phyloP scores from a whole-genome alignment of 2,113 vertebrate species.

The Neodon shergylaensis region DNA sequence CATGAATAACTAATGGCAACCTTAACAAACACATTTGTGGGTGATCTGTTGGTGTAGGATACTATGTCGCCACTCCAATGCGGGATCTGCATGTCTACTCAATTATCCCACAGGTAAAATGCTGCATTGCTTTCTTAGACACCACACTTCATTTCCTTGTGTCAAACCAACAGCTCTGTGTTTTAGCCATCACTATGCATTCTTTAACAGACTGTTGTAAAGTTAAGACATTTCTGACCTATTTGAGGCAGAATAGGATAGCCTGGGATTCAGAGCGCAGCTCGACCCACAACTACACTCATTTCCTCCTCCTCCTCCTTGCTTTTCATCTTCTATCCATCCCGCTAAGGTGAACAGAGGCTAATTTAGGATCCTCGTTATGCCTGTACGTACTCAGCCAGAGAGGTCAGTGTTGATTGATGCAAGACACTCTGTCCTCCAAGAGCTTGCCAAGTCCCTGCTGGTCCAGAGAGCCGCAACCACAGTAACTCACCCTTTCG shows the following conservation, averaged over 20 bases:
- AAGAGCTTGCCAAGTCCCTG: conserved; percentile 71
- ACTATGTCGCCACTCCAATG: neutral
- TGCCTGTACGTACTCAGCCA: conserved; percentile 77
- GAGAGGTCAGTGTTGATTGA: conserved; percentile 79
- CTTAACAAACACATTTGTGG: conserved; percentile 30
- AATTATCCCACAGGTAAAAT: neutral
- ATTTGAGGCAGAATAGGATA: neutral
- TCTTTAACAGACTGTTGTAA: neutral
- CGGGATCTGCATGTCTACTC: neutral
- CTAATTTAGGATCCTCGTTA: conserved; percentile 77
- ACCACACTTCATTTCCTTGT: neutral
- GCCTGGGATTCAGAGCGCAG: conserved; percentile 29
- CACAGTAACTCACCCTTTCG: conserved; percentile 75
- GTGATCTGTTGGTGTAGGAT: neutral
- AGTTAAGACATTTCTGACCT: conserved; percentile 28
- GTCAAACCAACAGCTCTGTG: neutral
- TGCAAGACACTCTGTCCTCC: conserved; percentile 71
- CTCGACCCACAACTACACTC: conserved; percentile 19
- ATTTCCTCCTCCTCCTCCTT: conserved; percentile 35
- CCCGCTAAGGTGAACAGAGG: conserved; percentile 69
- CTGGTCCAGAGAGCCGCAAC: conserved; percentile 64
- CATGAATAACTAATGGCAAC: conserved; percentile 32
- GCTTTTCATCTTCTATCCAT: conserved; percentile 62
- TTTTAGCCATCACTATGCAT: neutral
- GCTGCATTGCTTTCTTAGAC: neutral